Percentiles rank a stretch among this genome's conserved stretches.
Evolutionary conservation across 2,113 vertebrate species (phyloP).

Genomic region (Steatornis caripensis): DNA sequence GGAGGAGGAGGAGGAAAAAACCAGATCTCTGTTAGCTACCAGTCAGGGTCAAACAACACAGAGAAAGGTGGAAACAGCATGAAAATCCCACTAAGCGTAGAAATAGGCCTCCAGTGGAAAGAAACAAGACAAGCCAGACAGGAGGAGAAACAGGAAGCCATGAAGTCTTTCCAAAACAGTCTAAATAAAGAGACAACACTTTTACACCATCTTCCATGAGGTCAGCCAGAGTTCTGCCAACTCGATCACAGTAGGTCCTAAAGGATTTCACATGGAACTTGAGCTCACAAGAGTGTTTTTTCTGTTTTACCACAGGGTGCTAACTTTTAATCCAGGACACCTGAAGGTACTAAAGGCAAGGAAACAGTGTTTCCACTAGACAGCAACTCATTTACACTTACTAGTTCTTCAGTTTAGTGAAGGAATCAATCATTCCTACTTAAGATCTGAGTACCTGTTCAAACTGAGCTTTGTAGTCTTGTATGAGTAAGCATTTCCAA

Average conservation of each 20-base stretch:
- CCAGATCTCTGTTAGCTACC: not conserved
- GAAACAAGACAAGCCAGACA: slow-evolving; percentile 17
- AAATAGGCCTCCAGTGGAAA: not conserved
- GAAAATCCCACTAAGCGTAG: not conserved
- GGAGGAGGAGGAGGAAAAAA: not conserved
- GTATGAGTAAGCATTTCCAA: slow-evolving; percentile 64
- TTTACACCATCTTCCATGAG: slow-evolving; percentile 35
- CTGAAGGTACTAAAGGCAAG: not conserved
- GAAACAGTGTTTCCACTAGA: not conserved
- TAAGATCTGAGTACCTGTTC: not conserved
- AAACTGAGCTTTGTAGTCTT: not conserved
- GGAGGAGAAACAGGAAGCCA: slow-evolving; percentile 39
- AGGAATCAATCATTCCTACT: not conserved
- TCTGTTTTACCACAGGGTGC: not conserved
- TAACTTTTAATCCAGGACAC: not conserved
- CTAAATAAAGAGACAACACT: slow-evolving; percentile 51
- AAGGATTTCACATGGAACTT: slow-evolving; percentile 42
- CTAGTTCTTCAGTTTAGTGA: not conserved
- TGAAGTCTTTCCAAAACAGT: slow-evolving; percentile 46
- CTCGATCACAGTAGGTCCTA: not conserved
- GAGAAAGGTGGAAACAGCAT: not conserved
- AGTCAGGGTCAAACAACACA: not conserved
- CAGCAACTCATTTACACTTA: not conserved
- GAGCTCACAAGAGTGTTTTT: not conserved
- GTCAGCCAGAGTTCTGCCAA: slow-evolving; percentile 63